Base-by-base conservation (phyloP, 2,797 vertebrate species). In the Mergus octosetaceus region DNA sequence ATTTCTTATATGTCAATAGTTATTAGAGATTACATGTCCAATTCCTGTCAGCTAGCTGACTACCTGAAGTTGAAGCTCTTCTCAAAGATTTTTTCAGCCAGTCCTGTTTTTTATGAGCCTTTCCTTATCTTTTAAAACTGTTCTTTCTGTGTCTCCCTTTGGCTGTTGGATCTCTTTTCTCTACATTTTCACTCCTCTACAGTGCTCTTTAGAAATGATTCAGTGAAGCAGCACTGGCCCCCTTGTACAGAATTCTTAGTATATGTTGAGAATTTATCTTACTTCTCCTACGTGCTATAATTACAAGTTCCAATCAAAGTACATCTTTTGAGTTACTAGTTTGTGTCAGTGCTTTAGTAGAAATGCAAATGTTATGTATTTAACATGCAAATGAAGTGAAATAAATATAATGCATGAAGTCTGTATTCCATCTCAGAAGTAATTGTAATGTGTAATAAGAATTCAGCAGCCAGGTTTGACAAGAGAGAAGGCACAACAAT, bases 301-400 rank as follows among this genome's bases (percentile, higher is more conserved):
- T 95, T 96, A 94, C 93, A 91, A 92, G 91, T 94, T 94, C 81
- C 70, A 89, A 94, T 90, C 91, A 94, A 95, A 93, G 85, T 93
- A 86, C 78, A 96, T 96, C 88, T 97, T 96, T 95, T 92, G 83
- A 90, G 82, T 90, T 96, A 95, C 94, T 95, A 85, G 91, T 97
- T 96, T 96, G 89, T 93, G 90, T 90, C 69, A 47, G 85, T 93
- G 73, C 78, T 94, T 96, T 93, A 94, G 94, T 93, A 96, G 95
- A 96, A 97, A 96, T 96, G 96, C 94, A 97, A 97, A 97, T 97
- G 79, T 97, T 96, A 94, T 96, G 95, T 91, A 94, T 96, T 96
- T 97, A 97, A 92, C 87, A 97, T 97, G 96, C 93, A 97, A 97
- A 97, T 96, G 90, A 95, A 94, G 84, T 90, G 90, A 94, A 96